phyloP scores from a whole-genome alignment of 2,113 vertebrate genomes.

The Glaucomys volans region DNA sequence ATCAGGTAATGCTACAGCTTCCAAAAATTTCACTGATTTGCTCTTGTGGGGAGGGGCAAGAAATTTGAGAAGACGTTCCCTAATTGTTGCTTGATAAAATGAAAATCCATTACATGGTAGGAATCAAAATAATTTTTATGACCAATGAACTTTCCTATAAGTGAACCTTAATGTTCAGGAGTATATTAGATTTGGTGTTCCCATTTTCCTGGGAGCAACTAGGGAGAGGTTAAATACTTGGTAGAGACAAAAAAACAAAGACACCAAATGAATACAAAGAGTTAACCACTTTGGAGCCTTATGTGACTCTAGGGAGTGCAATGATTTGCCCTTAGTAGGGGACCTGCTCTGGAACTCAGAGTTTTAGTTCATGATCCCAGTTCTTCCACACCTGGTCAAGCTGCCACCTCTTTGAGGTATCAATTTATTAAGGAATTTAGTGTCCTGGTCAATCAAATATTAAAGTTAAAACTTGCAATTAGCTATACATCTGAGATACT shows the following conservation, averaged over 20 bases:
- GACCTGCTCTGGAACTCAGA: not conserved
- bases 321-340: not conserved
- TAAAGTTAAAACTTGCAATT: slow-evolving; percentile 14
- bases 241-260: not conserved
- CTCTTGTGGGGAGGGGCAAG: not conserved
- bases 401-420: not conserved
- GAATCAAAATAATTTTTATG: slow-evolving; percentile 34
- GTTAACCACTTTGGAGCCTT: not conserved
- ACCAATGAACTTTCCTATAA: not conserved
- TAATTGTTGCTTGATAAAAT: slow-evolving; percentile 16
- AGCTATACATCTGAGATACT: not conserved
- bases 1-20: not conserved
- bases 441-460: not conserved
- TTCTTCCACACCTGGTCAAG: not conserved
- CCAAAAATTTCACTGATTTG: slow-evolving; percentile 33
- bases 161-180: not conserved
- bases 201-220: not conserved
- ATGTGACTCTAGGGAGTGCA: not conserved
- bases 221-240: not conserved
- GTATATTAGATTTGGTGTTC: not conserved
- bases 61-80: not conserved
- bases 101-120: not conserved
- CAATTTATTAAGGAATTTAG: not conserved
- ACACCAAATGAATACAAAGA: not conserved
- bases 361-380: not conserved